Evolutionary conservation across 2,113 vertebrate species (phyloP).

Genomic region (Apus apus): DNA sequence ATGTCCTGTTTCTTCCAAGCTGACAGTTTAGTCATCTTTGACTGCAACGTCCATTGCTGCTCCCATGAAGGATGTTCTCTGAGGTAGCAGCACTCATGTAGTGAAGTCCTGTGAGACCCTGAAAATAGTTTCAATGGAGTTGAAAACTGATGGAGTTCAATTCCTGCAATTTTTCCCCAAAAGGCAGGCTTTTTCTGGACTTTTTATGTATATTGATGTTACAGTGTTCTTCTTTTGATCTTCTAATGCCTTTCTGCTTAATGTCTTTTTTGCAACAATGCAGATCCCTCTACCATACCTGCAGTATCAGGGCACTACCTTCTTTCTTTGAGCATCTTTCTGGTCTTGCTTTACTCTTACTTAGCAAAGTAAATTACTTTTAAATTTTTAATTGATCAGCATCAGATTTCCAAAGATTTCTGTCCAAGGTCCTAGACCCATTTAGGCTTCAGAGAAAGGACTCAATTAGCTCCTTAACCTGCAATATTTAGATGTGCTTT

Average conservation of each 20-base stretch:
- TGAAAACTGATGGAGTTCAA: not conserved
- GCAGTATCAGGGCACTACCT: not conserved
- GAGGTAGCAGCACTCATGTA: not conserved
- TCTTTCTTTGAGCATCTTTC: not conserved
- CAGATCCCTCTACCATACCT: not conserved
- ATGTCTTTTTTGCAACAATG: not conserved
- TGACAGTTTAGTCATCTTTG: not conserved
- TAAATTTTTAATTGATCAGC: not conserved
- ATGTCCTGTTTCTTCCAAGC: not conserved
- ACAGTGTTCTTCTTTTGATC: not conserved
- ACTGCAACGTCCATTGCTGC: not conserved
- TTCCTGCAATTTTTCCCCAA: not conserved
- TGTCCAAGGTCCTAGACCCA: not conserved
- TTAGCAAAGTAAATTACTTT: not conserved
- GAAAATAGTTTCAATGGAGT: not conserved
- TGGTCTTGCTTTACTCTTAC: not conserved
- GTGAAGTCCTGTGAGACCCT: not conserved
- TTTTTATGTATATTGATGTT: not conserved
- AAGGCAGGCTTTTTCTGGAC: not conserved
- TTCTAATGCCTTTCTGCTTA: not conserved
- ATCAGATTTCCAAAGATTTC: not conserved
- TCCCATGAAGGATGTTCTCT: not conserved
- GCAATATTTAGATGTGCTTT: not conserved
- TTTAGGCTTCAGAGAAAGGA: not conserved
- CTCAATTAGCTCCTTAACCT: not conserved